These are phyloP conservation scores for Amblyopsis hoosieri DNA, from an alignment of 2,797 vertebrate species.

Conservation along the genomic window DNA sequence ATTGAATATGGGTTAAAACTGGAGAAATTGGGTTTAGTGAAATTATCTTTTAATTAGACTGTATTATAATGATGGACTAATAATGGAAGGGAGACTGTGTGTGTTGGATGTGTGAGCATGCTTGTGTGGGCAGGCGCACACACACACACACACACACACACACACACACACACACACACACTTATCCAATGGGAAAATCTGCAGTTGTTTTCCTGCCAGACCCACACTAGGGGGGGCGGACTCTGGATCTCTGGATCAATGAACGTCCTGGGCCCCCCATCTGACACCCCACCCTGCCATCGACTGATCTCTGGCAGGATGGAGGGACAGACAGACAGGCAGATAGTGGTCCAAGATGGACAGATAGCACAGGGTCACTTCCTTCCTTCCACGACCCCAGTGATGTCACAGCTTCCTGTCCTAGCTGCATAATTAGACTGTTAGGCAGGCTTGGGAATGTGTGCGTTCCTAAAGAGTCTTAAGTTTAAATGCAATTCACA, in stretches of 20 bases:
- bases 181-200: slow-evolving; percentile 53
- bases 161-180: too few species aligned
- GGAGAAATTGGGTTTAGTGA: too few species aligned
- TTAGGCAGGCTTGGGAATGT: not conserved
- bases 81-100: too few species aligned
- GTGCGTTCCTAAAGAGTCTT: too few species aligned
- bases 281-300: slow-evolving; percentile 39
- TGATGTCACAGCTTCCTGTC: slow-evolving; percentile 39
- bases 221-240: slow-evolving; percentile 36
- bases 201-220: slow-evolving; percentile 53
- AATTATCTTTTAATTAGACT: too few species aligned
- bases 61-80: too few species aligned
- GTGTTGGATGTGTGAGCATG: too few species aligned
- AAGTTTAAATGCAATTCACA: too few species aligned
- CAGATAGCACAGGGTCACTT: slow-evolving; percentile 33
- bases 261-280: slow-evolving; percentile 37
- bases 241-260: slow-evolving; percentile 52
- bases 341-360: slow-evolving; percentile 9
- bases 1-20: too few species aligned
- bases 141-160: too few species aligned
- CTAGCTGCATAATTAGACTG: not conserved
- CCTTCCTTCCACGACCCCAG: slow-evolving; percentile 29
- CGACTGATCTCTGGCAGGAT: slow-evolving; percentile 42
- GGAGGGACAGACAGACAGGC: slow-evolving; percentile 27
- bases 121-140: too few species aligned